Conservation (phyloP, 2,888 invertebrate species). For the Tetheella fluctuosa region DNA sequence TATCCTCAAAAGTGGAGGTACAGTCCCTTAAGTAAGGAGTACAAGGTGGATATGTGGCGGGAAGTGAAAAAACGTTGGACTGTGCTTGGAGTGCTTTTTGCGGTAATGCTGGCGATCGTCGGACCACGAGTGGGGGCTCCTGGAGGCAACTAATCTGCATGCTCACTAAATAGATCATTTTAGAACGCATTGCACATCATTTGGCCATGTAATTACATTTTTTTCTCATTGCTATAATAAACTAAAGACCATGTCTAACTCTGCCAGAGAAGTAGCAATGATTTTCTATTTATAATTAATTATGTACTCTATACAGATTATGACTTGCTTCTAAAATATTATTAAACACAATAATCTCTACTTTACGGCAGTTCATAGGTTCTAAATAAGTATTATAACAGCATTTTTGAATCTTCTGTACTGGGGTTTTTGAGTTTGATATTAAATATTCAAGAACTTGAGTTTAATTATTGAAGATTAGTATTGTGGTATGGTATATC, state of each 20-base stretch:
- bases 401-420: too few species aligned
- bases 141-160: conserved; percentile 76
- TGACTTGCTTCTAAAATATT: neutral
- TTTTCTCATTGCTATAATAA: conserved; percentile 2
- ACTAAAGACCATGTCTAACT: neutral
- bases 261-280: neutral
- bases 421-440: too few species aligned
- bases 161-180: conserved; percentile 62
- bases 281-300: neutral
- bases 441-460: too few species aligned
- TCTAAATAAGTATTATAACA: neutral
- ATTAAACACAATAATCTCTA: neutral
- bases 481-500: too few species aligned
- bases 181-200: conserved; percentile 74
- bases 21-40: conserved; percentile 37
- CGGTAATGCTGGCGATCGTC: conserved; percentile 61
- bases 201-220: conserved; percentile 57
- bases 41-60: conserved; percentile 56
- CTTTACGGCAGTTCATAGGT: neutral
- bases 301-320: neutral
- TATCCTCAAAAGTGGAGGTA: conserved; percentile 26
- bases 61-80: conserved; percentile 63
- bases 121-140: conserved; percentile 64
- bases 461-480: too few species aligned
- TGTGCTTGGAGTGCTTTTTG: conserved; percentile 59